Evolutionary conservation across 2,797 vertebrate genomes (phyloP).

Genomic region (Thamnophis elegans): DNA sequence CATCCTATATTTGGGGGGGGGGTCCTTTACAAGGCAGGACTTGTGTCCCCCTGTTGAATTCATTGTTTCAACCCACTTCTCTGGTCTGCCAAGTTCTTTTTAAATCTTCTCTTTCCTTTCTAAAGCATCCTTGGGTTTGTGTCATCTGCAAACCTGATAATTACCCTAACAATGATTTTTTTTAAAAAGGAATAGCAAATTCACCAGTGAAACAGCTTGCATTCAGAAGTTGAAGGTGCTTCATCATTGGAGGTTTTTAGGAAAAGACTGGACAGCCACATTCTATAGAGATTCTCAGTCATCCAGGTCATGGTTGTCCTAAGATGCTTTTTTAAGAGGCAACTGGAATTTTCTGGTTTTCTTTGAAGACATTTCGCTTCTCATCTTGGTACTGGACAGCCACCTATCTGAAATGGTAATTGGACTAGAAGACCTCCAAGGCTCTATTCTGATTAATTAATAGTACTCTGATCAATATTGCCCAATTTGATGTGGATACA

Average conservation of each 20-base stretch:
- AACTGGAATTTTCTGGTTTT: no score
- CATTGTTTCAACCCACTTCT: background rate
- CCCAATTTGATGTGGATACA: background rate
- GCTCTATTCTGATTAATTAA: background rate
- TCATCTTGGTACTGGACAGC: background rate
- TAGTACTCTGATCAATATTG: background rate
- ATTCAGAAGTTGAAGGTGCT: no score
- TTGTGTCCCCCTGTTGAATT: background rate
- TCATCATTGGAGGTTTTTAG: no score
- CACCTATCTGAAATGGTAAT: background rate
- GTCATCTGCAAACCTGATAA: background rate
- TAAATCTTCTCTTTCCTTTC: background rate
- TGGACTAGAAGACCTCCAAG: background rate
- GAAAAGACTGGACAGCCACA: no score
- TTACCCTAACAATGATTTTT: background rate
- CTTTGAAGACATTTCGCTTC: no score
- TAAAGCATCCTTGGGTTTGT: background rate
- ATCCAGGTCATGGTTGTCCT: no score
- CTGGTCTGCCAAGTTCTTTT: background rate
- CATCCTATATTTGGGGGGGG: background rate
- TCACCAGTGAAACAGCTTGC: no score
- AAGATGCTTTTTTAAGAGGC: no score
- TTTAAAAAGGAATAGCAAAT: background rate
- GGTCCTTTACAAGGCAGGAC: background rate
- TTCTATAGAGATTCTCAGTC: no score